Conservation (phyloP, 2,888 invertebrate genomes). For the Noctua pronuba region DNA sequence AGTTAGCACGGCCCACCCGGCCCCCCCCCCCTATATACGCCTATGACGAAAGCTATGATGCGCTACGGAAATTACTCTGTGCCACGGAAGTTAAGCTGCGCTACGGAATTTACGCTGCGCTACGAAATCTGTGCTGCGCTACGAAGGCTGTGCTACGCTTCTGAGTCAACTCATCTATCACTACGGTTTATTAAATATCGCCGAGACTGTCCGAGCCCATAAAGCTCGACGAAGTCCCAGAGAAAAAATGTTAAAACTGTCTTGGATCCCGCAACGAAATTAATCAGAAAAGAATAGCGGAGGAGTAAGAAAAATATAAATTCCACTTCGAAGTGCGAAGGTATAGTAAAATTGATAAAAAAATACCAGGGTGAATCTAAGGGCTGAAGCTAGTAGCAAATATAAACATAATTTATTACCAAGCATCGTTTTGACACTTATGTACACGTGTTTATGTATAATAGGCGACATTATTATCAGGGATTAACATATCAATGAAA, state of each 20-base stretch:
- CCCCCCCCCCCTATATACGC: no score
- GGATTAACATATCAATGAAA: neutral
- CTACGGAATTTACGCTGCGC: neutral
- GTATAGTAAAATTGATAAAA: no score
- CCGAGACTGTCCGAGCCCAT: no score
- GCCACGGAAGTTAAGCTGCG: neutral
- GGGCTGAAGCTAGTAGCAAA: neutral
- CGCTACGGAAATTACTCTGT: neutral
- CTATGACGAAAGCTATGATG: neutral
- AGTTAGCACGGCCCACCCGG: no score
- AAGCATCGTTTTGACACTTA: neutral
- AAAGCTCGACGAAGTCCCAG: no score
- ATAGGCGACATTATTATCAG: slow-evolving; percentile 3
- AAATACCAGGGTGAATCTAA: no score
- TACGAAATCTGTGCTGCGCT: neutral
- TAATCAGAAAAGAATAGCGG: no score
- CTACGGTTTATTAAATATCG: neutral
- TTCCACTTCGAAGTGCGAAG: no score
- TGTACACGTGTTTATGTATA: neutral
- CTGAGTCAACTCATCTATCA: neutral
- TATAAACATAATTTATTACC: neutral
- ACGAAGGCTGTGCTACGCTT: no score
- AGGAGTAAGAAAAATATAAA: no score
- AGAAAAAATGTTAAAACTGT: no score
- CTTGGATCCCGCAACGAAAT: no score